A percentile compares a stretch with the other conserved stretches of the same genome.
phyloP scores from a whole-genome alignment of 1,140 invertebrate genomes.

The Battus philenor region DNA sequence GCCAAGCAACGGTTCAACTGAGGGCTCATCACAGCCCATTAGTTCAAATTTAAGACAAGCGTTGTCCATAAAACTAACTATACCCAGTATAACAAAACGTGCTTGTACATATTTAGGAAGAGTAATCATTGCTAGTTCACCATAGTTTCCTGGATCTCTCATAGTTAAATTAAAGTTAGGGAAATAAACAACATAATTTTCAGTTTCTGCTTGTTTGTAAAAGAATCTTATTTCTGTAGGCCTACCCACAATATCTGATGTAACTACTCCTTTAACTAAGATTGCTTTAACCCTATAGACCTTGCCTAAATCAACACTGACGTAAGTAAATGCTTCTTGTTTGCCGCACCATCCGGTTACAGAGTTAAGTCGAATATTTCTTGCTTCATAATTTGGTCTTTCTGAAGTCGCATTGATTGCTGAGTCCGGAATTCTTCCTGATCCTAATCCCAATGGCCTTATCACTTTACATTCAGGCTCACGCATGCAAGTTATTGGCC shows the following conservation, averaged over 20 bases:
- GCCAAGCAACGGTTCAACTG: slow-evolving; percentile 87
- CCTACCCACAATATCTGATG: slow-evolving; percentile 94
- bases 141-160: slow-evolving; percentile 90
- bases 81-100: slow-evolving; percentile 93
- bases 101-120: slow-evolving; percentile 95
- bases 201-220: slow-evolving; percentile 94
- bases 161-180: slow-evolving; percentile 96
- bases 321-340: slow-evolving; percentile 96
- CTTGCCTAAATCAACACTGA: slow-evolving; percentile 94
- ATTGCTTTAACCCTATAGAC: slow-evolving; percentile 94
- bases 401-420: slow-evolving; percentile 98
- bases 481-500: slow-evolving; percentile 92
- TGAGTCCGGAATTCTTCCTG: slow-evolving; percentile 94
- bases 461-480: slow-evolving; percentile 96
- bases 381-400: slow-evolving; percentile 93
- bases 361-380: slow-evolving; percentile 92
- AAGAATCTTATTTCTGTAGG: slow-evolving; percentile 97
- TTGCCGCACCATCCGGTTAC: slow-evolving; percentile 97
- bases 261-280: slow-evolving; percentile 94
- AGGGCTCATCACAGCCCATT: slow-evolving; percentile 94
- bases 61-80: slow-evolving; percentile 97
- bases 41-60: slow-evolving; percentile 97
- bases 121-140: slow-evolving; percentile 95
- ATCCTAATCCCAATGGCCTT: slow-evolving; percentile 92
- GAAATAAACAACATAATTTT: slow-evolving; percentile 97